Percentiles rank a stretch among this genome's conserved stretches.
These are phyloP conservation scores for Pseudorasbora parva DNA, from an alignment of 2,113 vertebrate genomes.

Conservation along the genomic window DNA sequence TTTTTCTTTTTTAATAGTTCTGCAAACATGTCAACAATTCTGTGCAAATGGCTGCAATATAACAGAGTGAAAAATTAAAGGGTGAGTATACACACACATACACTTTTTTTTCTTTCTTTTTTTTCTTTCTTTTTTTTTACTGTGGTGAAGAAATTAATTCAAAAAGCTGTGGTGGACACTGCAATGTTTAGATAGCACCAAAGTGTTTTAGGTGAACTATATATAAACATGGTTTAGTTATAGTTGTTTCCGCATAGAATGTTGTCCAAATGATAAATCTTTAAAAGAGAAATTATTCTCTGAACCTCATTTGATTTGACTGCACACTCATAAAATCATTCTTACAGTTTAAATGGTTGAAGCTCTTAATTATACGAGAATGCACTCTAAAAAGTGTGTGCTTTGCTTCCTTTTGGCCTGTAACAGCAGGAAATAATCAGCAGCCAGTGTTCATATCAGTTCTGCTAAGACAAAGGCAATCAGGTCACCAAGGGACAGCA, in stretches of 20 bases:
- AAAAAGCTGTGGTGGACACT: background rate
- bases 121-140: too few relatives aligned
- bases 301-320: background rate
- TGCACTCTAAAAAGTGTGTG: background rate
- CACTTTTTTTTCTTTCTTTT: too few relatives aligned
- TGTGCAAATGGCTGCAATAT: too few relatives aligned
- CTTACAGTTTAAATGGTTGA: background rate
- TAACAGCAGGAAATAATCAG: background rate
- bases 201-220: background rate
- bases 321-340: background rate
- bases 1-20: too few relatives aligned
- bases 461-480: background rate
- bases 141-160: background rate
- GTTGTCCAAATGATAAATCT: too few relatives aligned
- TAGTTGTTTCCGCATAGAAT: too few relatives aligned
- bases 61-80: too few relatives aligned
- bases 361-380: background rate
- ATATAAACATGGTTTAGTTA: background rate
- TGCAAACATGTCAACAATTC: too few relatives aligned
- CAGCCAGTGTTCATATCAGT: background rate
- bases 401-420: slow-evolving; percentile 12
- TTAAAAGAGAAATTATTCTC: background rate
- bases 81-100: background rate
- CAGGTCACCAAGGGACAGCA: background rate
- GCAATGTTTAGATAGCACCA: background rate